Evolutionary conservation across 2,888 invertebrate genomes (phyloP), one percentile per base, ranked within the genome.

Genomic region (Pomacea canaliculata): DNA sequence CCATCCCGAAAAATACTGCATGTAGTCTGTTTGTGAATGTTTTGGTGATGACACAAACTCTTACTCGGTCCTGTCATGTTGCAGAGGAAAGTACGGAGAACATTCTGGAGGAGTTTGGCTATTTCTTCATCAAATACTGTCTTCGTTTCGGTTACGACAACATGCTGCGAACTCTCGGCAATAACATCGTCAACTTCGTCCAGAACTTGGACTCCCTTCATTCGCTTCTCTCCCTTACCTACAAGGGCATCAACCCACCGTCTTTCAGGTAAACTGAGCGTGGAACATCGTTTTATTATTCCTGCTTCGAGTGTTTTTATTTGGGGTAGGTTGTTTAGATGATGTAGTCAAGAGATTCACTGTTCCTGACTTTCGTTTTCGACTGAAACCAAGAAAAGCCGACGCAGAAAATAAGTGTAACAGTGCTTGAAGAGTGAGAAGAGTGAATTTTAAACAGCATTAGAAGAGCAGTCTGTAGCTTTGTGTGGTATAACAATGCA

Each of bases 131-230:
- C 65, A 79, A 79, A 62, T 89, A 89, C 78, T 88, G 88, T 72
- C 73, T 87, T 51, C 78, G 85, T 8, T 83, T 85, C 74, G 88
- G 88, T 37, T 89, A 88, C 73, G 88, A 88, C 80, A 87, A 87
- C 76, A 89, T 89, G 88, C 72, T 89, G 73, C 76, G 79, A 51
- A 86, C 86, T 0, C 82, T 89, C 48, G 89, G 89, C 8, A 83
- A 84, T 13, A 84, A 86, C 78, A 83, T 89, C 71, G 78, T 80
- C 19, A 84, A 83, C 46, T 89, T 89, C 77, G 84, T 89, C n/a
- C 88, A 89, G 82, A 89, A 89, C 76, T 82, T 89, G 68, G 89
- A 89, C 77, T 88, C 88, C 0, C 83, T 88, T 10, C 89, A 89
- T 78, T 85, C 89, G 19, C 85, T 90, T 63, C 82, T 90, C 72